Conservation (phyloP, 1,140 invertebrate species). For the Lasioglossum albipes region DNA sequence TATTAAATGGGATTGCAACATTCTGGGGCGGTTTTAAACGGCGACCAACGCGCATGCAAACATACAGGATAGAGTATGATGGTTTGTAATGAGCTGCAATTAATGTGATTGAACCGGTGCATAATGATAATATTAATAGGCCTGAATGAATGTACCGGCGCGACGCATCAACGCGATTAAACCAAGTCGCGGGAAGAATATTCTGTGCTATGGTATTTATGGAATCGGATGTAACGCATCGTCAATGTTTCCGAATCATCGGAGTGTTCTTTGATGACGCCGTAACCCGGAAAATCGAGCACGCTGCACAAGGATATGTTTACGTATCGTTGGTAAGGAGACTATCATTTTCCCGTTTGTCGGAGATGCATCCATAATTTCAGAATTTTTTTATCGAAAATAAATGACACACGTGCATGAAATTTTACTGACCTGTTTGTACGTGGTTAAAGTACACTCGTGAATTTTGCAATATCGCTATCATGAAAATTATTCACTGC, state of each 20-base stretch:
- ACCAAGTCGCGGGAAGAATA: background rate
- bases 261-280: too few relatives aligned
- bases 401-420: too few relatives aligned
- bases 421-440: too few relatives aligned
- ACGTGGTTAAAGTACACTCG: too few relatives aligned
- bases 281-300: too few relatives aligned
- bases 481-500: too few relatives aligned
- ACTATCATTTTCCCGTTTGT: too few relatives aligned
- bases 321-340: too few relatives aligned
- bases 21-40: background rate
- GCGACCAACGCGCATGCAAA: background rate
- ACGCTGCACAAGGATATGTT: too few relatives aligned
- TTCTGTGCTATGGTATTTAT: background rate
- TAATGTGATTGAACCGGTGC: background rate
- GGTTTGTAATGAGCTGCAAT: background rate
- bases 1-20: background rate
- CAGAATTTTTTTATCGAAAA: too few relatives aligned
- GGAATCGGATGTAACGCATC: background rate
- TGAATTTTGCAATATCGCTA: too few relatives aligned
- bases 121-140: conserved; percentile 12
- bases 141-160: background rate
- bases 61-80: background rate
- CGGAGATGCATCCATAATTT: too few relatives aligned
- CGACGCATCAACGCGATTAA: background rate
- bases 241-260: background rate